Evolutionary conservation across 2,888 invertebrate genomes (phyloP).

Genomic region (Drosophila pseudotakahashii): DNA sequence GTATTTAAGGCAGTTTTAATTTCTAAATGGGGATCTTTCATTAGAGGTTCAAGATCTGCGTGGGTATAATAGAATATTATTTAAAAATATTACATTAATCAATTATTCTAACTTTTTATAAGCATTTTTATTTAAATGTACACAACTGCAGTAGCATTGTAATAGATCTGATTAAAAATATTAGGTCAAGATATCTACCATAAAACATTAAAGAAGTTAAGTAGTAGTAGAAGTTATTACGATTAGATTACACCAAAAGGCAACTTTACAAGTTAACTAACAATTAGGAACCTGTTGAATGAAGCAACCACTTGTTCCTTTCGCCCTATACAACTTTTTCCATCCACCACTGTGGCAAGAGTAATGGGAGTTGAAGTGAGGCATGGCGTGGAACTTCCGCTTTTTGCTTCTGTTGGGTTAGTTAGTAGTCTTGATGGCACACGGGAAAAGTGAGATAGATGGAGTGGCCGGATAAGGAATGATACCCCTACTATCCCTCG

Average conservation of each 20-base stretch:
- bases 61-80: no score
- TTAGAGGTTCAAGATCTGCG: no score
- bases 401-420: constrained; percentile 44
- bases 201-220: no score
- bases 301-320: not conserved
- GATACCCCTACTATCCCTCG: constrained; percentile 1
- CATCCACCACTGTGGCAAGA: constrained; percentile 31
- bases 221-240: no score
- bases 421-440: constrained; percentile 30
- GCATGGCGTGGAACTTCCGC: constrained; percentile 43
- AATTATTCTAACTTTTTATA: no score
- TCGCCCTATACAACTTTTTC: not conserved
- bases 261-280: not conserved
- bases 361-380: constrained; percentile 17
- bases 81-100: no score
- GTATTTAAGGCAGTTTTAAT: not conserved
- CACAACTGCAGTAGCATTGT: no score
- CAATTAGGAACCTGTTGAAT: not conserved
- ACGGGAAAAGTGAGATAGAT: constrained; percentile 2
- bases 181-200: no score
- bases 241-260: no score
- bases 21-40: no score
- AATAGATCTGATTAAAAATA: no score
- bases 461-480: constrained; percentile 8
- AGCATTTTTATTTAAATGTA: no score